Conservation (phyloP, 2,113 vertebrate species). For the Colinus virginianus region DNA sequence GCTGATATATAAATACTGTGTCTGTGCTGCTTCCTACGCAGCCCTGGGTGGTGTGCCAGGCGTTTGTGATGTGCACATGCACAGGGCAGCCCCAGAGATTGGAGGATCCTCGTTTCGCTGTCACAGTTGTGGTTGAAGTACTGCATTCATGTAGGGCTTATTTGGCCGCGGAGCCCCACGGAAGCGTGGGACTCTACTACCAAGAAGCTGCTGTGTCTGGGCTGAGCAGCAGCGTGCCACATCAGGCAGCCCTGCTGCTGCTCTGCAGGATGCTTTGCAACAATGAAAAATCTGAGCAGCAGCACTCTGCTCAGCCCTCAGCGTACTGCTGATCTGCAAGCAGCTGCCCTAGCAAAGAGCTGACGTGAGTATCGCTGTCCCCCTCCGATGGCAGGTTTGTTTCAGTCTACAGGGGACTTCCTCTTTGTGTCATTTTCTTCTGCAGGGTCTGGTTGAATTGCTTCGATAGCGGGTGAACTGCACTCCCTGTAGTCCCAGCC, state of each 20-base stretch:
- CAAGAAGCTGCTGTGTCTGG: not conserved
- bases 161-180: not conserved
- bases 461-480: not conserved
- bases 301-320: not conserved
- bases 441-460: not conserved
- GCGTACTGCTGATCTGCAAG: not conserved
- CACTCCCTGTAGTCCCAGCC: not conserved
- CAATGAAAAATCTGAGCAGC: not conserved
- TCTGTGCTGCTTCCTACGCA: not conserved
- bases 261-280: not conserved
- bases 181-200: not conserved
- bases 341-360: not conserved
- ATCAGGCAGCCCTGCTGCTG: not conserved
- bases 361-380: not conserved
- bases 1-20: slow-evolving; percentile 13
- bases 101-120: not conserved
- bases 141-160: not conserved
- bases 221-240: not conserved
- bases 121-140: not conserved
- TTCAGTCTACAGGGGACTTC: not conserved
- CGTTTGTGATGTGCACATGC: not conserved
- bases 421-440: not conserved
- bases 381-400: not conserved
- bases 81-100: not conserved
- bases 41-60: slow-evolving; percentile 7